Conservation (phyloP, 1,140 invertebrate species). For the Trachymyrmex cornetzi region DNA sequence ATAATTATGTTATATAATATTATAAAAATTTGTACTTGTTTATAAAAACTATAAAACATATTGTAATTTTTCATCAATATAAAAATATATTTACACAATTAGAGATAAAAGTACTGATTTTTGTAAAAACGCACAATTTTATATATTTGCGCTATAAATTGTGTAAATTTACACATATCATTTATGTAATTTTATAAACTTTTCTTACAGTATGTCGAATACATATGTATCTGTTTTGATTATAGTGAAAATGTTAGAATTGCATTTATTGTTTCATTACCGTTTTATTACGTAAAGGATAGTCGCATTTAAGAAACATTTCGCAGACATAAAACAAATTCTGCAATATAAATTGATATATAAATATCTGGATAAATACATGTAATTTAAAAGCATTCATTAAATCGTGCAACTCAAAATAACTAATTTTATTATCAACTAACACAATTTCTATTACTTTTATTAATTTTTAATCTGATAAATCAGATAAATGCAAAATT, state of each 20-base stretch:
- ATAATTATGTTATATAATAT: not conserved
- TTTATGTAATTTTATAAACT: no score
- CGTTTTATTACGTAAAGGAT: not conserved
- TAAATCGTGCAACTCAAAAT: not conserved
- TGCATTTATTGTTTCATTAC: not conserved
- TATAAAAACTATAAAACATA: no score
- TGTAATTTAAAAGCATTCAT: not conserved
- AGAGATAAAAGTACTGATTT: no score
- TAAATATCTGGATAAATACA: not conserved
- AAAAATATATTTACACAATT: no score
- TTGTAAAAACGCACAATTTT: no score
- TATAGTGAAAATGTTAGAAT: not conserved
- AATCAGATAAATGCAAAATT: not conserved
- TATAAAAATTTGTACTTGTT: no score
- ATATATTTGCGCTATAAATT: no score
- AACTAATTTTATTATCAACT: not conserved
- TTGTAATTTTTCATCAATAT: no score
- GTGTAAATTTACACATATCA: no score
- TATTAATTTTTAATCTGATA: not conserved
- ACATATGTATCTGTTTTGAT: not conserved
- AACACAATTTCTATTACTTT: not conserved
- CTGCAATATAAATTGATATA: not conserved
- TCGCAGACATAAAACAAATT: not conserved
- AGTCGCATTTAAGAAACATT: not conserved
- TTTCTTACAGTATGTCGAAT: not conserved